These are phyloP conservation scores for Dreissena rostriformis DNA, from an alignment of 1,140 invertebrate genomes.

Conservation along the genomic window DNA sequence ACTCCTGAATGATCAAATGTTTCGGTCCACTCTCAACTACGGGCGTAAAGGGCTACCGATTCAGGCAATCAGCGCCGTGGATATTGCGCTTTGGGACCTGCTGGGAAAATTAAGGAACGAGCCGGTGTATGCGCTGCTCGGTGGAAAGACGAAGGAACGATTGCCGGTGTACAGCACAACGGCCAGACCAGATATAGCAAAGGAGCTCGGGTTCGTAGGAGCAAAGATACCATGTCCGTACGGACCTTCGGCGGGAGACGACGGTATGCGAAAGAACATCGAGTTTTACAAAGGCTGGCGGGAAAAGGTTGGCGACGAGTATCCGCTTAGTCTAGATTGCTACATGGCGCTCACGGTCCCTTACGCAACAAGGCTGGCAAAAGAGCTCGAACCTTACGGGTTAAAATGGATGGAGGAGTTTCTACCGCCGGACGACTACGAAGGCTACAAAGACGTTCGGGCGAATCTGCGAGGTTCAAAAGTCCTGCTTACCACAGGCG, in stretches of 20 bases:
- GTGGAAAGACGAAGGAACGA: constrained; percentile 76
- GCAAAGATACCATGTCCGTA: constrained; percentile 76
- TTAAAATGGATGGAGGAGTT: constrained; percentile 79
- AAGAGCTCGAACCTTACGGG: constrained; percentile 70
- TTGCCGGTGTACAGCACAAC: constrained; percentile 77
- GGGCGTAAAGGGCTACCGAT: constrained; percentile 76
- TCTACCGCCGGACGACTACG: constrained; percentile 75
- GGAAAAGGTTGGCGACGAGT: constrained; percentile 74
- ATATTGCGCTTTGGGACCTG: constrained; percentile 77
- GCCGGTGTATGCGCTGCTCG: constrained; percentile 74
- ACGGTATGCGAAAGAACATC: constrained; percentile 74
- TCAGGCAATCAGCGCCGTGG: constrained; percentile 76
- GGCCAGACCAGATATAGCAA: constrained; percentile 72
- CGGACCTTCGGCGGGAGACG: constrained; percentile 74
- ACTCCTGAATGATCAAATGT: constrained; percentile 78
- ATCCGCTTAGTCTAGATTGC: constrained; percentile 75
- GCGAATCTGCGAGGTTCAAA: constrained; percentile 67
- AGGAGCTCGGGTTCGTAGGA: constrained; percentile 76
- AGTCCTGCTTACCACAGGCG: constrained; percentile 75
- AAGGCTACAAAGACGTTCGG: constrained; percentile 73
- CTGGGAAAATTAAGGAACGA: constrained; percentile 74
- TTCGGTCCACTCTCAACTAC: constrained; percentile 76
- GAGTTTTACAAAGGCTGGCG: constrained; percentile 74
- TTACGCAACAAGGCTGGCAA: constrained; percentile 72
- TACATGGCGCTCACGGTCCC: constrained; percentile 76